Conservation (phyloP, 2,797 vertebrate species). For the Balearica regulorum region DNA sequence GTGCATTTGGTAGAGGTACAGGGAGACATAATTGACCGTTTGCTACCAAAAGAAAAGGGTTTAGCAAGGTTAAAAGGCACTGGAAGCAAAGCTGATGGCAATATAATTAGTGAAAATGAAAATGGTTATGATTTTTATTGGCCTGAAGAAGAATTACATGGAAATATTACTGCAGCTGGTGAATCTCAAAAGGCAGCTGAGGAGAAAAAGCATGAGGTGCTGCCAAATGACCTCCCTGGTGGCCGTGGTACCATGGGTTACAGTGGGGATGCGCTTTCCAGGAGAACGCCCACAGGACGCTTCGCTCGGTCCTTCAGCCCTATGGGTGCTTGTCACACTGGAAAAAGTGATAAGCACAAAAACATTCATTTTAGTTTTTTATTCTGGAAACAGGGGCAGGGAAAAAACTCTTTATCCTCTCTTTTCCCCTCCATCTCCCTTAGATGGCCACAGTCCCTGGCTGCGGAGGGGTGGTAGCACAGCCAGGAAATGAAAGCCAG, state of each 20-base stretch:
- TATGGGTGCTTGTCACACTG: background rate
- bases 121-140: slow-evolving; percentile 37
- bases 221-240: background rate
- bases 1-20: background rate
- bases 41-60: background rate
- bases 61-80: slow-evolving; percentile 20
- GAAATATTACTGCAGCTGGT: slow-evolving; percentile 33
- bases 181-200: slow-evolving; percentile 17
- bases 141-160: background rate
- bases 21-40: background rate
- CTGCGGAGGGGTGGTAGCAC: rapidly evolving
- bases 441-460: background rate
- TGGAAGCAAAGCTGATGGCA: slow-evolving; percentile 4
- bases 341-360: background rate
- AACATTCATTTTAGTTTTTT: background rate
- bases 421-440: background rate
- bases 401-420: background rate
- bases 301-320: background rate
- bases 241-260: background rate
- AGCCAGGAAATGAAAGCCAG: background rate
- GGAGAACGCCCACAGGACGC: background rate
- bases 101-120: slow-evolving; percentile 47
- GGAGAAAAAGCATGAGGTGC: background rate
- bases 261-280: background rate
- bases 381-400: background rate